phyloP scores from a whole-genome alignment of 1,140 invertebrate species.

The Drosophila orena region DNA sequence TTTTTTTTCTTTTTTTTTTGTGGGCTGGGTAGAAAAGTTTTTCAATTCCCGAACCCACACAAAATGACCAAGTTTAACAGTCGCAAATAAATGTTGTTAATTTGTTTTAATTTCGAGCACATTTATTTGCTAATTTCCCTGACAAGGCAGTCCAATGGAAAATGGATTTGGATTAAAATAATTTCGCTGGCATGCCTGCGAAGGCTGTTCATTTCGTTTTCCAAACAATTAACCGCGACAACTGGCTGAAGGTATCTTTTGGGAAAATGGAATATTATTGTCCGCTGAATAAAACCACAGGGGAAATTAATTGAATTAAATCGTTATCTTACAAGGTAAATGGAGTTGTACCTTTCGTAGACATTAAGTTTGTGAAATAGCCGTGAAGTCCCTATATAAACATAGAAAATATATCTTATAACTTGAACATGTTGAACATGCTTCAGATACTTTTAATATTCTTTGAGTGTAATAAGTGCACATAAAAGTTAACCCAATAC shows the following conservation, averaged over 20 bases:
- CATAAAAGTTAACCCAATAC: too few species aligned
- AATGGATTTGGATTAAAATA: conserved; percentile 41
- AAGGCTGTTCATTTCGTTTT: conserved; percentile 37
- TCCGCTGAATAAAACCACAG: not conserved
- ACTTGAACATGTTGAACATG: too few species aligned
- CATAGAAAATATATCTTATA: too few species aligned
- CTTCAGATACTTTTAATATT: not conserved
- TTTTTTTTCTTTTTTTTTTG: not conserved
- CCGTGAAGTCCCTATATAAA: too few species aligned
- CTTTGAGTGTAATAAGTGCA: too few species aligned
- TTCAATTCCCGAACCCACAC: conserved; percentile 66
- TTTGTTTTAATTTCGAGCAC: conserved; percentile 74
- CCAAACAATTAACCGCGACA: conserved; percentile 34
- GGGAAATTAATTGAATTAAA: conserved; percentile 14
- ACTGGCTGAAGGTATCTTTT: conserved; percentile 1
- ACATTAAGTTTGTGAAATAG: too few species aligned
- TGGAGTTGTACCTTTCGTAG: not conserved
- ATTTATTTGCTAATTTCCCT: conserved; percentile 66
- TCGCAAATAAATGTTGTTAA: conserved; percentile 80
- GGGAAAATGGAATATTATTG: conserved; percentile 1
- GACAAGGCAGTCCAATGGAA: conserved; percentile 44
- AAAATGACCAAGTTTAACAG: conserved; percentile 73
- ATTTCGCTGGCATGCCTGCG: conserved; percentile 3
- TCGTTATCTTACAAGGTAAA: not conserved
- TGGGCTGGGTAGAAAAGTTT: conserved; percentile 52